Base-by-base conservation (phyloP, 2,113 vertebrate species). In the Mustela nigripes region DNA sequence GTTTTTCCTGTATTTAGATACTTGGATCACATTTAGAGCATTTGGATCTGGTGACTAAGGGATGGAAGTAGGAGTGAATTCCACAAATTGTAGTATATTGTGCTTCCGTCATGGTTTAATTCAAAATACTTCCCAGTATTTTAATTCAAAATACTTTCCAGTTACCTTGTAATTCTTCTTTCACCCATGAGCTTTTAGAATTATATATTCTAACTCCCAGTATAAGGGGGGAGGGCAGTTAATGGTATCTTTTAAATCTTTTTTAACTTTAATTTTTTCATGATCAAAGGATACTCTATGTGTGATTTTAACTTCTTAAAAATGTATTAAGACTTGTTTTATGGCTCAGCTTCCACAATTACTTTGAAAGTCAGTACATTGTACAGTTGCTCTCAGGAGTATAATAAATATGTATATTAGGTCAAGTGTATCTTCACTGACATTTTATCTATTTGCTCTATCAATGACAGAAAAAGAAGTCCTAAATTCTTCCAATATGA, bases 1-100 rank as follows among this genome's bases (percentile, higher is more conserved):
- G 5, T 82, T 86, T 95, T 74, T 95, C 36, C 15, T n/a, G 18
- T 85, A 48, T 69, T 73, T 96, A 53, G 33, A 31, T 82, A 86
- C 65, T 65, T 94, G 18, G 10, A 87, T 80, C 16, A 9, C 45
- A 42, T 69, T 84, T 69, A 58, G 81, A 86, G 48, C 86, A 74
- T 87, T 73, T 80, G 8, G 18, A 65, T 69, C 81, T 82, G 67
- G 58, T 11, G 24, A 87, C 39, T 28, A 87, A 94, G 7, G 14
- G 9, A 83, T 48, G 12, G 48, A 36, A 92, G 45, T 58, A 62
- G 42, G 48, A 92, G 31, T n/a, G 53, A 31, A 26, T 42, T 28
- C n/a, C 14, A 83, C 42, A 86, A 91, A 56, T 53, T 56, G 73
- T 11, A 15, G 48, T 93, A 62, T 31, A 2, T 53, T 93, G 9